Evolutionary conservation across 2,797 vertebrate species (phyloP), one percentile per base, ranked within the genome.

Genomic region (Tympanoctomys barrerae): DNA sequence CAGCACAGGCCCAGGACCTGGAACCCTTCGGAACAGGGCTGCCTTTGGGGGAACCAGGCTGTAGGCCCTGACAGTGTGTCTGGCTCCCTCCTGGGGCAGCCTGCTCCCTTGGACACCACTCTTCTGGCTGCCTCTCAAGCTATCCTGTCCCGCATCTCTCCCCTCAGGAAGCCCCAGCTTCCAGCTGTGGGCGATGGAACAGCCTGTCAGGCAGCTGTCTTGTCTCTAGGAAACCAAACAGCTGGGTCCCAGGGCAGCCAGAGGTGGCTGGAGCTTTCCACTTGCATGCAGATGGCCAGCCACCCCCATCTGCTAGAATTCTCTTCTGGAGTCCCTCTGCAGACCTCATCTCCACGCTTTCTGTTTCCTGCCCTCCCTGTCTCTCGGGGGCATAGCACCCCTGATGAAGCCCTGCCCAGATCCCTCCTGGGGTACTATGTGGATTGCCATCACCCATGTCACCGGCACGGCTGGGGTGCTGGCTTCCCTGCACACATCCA

Each of bases 231-330:
- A 92, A 31, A 13, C 28, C 12, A 77, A 86, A 92, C 86, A 46
- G 86, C 95, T 96, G 94, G 70, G 59, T 2, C 54, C 94, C 0
- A 0, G 89, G 85, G 68, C n/a, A 64, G 87, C 64, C 7, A 28
- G 77, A 85, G 52, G 73, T 33, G 73, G 64, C 85, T n/a, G 18
- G 70, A 91, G 46, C 85, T 46, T 59, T 70, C 18, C 8, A 33
- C 14, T 10, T 22, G 59, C 19, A 16, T 66, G 83, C 86, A 86
- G 61, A 64, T 24, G 83, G 82, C 79, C 54, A 31, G 12, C 59
- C 57, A 5, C 13, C 59, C 62, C 39, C 26, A 18, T 54, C 61
- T 52, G 70, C 80, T 42, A 26, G 21, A 78, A 39, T 62, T 42
- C 33, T 42, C 89, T 31, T 28, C 82, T 4, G 24, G 26, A 33